Base-by-base conservation (phyloP, 2,888 invertebrate genomes). In the Bedellia somnulentella region DNA sequence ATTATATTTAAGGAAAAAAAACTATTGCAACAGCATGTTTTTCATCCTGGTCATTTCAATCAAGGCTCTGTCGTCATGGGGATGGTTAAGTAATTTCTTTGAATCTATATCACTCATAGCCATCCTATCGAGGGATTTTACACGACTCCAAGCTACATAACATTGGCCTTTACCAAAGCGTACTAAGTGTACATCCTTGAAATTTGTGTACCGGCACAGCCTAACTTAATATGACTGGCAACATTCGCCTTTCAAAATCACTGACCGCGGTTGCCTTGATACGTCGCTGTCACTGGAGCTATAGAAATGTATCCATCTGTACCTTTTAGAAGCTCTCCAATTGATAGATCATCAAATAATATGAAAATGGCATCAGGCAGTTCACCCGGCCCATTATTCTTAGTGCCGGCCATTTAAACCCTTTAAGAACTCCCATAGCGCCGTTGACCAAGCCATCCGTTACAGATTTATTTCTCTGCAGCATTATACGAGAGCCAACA, bases 401-500 rank as follows among this genome's bases (percentile, higher is more conserved):
- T 1, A 41, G 25, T 2, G 40, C 35, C 1, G 41, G 37, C 42
- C 40, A 42, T 34, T 33, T 34, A 14, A 33, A 31, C 34, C 13
- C 33, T 27, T 37, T 31, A 17, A 35, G 15, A 15, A 30, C 26
- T 12, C 33, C 33, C 31, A 31, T 33, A 22, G 30, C 35, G 10
- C 33, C 39, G 29, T 41, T 44, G 14, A 44, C 43, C 1, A 43
- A 33, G 1, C 39, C 42, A 3, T 40, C 38, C 1, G 34, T 32
- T 3, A 51, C 40, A 0, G 36, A 10, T 5, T 47, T 41, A 24
- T 49, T 48, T 1, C 40, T 32, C n/a, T 45, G 36, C 3, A 45
- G 30, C 45, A 47, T 48, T 0, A 49, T 37, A n/a, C 41, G 37
- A 2, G 40, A 44, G 24, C 36, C 42, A 3, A 25, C 16, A 5